phyloP scores from a whole-genome alignment of 30 jellyfish, hydroid and myxozoan genomes.

The Cassiopea xamachana region DNA sequence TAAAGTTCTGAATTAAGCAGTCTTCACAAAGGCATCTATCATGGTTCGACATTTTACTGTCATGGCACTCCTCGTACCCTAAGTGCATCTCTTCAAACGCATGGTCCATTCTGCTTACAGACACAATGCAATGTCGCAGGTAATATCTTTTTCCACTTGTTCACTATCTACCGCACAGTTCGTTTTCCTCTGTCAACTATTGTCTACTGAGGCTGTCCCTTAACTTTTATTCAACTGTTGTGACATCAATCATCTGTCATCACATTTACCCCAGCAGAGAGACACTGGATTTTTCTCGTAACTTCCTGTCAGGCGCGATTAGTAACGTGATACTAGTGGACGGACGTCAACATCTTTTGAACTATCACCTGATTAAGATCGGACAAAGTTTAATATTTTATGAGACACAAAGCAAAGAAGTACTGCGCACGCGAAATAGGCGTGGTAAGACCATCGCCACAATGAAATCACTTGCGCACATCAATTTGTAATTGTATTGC shows the following conservation, averaged over 20 bases:
- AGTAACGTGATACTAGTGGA: background rate
- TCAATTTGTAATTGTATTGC: too few species aligned
- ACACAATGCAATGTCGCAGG: background rate
- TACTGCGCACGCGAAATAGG: too few species aligned
- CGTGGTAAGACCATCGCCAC: too few species aligned
- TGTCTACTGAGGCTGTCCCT: background rate
- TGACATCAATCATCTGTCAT: background rate
- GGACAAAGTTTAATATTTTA: background rate
- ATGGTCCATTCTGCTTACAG: background rate
- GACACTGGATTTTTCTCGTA: background rate
- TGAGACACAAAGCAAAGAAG: background rate
- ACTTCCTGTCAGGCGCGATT: background rate
- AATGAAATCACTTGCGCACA: too few species aligned
- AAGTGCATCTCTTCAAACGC: conserved; percentile 21
- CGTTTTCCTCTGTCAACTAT: background rate
- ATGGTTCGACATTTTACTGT: background rate
- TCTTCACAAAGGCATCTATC: conserved; percentile 56
- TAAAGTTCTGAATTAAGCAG: conserved; percentile 33
- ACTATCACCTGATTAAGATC: background rate
- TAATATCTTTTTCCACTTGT: background rate
- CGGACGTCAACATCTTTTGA: background rate
- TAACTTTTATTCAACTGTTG: background rate
- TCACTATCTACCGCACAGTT: background rate
- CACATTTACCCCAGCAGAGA: background rate
- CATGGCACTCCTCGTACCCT: conserved; percentile 27